phyloP scores from a whole-genome alignment of 2,888 invertebrate genomes.

The Dicyrtomina minuta region DNA sequence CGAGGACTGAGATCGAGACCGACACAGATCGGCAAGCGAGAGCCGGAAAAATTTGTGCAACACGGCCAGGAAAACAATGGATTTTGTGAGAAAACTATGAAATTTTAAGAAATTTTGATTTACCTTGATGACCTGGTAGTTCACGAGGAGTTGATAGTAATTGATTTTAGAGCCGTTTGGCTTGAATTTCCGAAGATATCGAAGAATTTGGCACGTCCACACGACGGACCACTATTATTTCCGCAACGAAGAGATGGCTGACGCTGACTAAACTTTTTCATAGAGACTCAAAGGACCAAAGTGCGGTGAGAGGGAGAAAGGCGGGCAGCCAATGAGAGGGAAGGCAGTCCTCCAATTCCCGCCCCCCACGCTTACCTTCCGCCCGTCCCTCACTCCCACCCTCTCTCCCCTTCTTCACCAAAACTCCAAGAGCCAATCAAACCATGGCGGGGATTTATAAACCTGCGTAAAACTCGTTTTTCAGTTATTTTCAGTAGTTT shows the following conservation, averaged over 20 bases:
- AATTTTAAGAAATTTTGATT: background rate
- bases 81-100: background rate
- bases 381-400: background rate
- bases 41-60: too few relatives aligned
- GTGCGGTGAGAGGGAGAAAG: background rate
- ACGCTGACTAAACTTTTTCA: slow-evolving; percentile 8
- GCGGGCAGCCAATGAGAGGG: background rate
- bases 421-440: background rate
- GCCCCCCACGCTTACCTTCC: background rate
- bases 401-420: slow-evolving; percentile 10
- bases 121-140: slow-evolving; percentile 28
- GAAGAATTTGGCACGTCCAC: slow-evolving; percentile 22
- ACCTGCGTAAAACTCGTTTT: too few relatives aligned
- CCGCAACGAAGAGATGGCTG: slow-evolving; percentile 19
- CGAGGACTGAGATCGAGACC: background rate
- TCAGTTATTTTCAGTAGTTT: too few relatives aligned
- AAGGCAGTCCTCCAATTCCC: background rate
- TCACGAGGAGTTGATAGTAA: slow-evolving; percentile 20
- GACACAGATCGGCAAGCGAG: too few relatives aligned
- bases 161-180: slow-evolving; percentile 15
- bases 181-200: slow-evolving; percentile 25
- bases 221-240: slow-evolving; percentile 5
- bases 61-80: background rate
- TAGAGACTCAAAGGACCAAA: background rate
- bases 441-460: too few relatives aligned